Base-by-base conservation (phyloP, 64 coral and sea anemone species). In the Montipora capricornis region DNA sequence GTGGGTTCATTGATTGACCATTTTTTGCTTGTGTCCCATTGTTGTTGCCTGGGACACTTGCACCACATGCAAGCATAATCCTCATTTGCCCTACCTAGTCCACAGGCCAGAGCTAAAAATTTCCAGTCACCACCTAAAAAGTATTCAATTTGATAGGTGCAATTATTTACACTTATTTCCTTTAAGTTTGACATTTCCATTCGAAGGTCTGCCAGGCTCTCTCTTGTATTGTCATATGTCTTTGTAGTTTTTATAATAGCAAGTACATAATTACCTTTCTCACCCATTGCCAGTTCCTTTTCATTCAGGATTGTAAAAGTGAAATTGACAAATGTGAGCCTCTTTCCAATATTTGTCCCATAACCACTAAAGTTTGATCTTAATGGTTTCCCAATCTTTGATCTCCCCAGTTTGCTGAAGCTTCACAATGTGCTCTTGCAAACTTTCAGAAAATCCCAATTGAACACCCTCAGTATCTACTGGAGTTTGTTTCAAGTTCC, bases 1-100 rank as follows among this genome's bases (percentile, higher is more conserved):
- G 61, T 78, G 5, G 68, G 59, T 59, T 94, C 80, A 82, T 20
- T 90, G 12, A 90, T 73, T 17, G 87, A 90, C 87, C 87, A 95
- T 12, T 83, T 24, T 85, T 95, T 95, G n/a, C 64, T 90, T 12
- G 49, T 77, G 46, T 85, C 61, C 67, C 17, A 84, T 5, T 74
- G 67, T n/a, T 94, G 26, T 16, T 60, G 2, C 47, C 71, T 89
- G 44, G 93, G 87, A 53, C 93, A 95, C 73, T 90, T 95, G 82
- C 93, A 95, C 93, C 93, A 90, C 11, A 95, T 69, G 51, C 93
- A 95, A 44, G 93, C 93, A 90, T 95, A 69, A 60, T 95, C 93
- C 11, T 95, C 57, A 78, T 90, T 95, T 71, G 88, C 87, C 26
- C 17, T 69, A 5, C 93, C 87, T 26, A 94, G 59, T 0, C 84